These are phyloP conservation scores for Gila robusta DNA, from an alignment of 2,797 vertebrate species.

Conservation along the genomic window DNA sequence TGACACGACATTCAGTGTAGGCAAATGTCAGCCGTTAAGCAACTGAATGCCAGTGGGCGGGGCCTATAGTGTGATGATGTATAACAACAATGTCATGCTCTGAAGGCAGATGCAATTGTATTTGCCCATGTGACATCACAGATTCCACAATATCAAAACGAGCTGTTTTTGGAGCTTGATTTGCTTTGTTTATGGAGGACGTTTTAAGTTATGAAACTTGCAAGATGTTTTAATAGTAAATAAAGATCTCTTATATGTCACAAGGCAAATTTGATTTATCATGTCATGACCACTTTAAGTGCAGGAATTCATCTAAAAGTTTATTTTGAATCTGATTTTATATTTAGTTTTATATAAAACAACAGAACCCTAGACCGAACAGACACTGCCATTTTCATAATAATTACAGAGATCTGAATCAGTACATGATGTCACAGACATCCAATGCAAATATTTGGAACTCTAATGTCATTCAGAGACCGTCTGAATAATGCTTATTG, in stretches of 20 bases:
- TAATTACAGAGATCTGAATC: not conserved
- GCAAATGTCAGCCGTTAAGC: too few relatives aligned
- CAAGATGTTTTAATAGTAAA: not conserved
- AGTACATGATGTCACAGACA: not conserved
- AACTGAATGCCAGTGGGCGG: too few relatives aligned
- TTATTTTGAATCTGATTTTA: not conserved
- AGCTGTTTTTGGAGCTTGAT: not conserved
- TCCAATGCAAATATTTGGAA: conserved; percentile 2
- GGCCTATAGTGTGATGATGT: not conserved
- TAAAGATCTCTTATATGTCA: not conserved
- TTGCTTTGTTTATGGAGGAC: not conserved
- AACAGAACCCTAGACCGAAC: not conserved
- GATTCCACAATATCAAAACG: not conserved
- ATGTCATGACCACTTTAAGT: not conserved
- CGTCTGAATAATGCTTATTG: conserved; percentile 2
- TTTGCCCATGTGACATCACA: not conserved
- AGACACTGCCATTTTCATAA: not conserved
- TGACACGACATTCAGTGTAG: too few relatives aligned
- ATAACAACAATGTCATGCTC: not conserved
- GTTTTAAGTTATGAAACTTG: not conserved
- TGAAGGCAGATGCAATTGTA: not conserved
- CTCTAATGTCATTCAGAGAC: not conserved
- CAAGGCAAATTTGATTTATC: not conserved
- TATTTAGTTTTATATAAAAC: not conserved
- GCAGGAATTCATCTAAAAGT: not conserved